Evolutionary conservation across 1,140 invertebrate genomes (phyloP), one percentile per base, ranked within the genome.

Genomic region (Drosophila sp.): DNA sequence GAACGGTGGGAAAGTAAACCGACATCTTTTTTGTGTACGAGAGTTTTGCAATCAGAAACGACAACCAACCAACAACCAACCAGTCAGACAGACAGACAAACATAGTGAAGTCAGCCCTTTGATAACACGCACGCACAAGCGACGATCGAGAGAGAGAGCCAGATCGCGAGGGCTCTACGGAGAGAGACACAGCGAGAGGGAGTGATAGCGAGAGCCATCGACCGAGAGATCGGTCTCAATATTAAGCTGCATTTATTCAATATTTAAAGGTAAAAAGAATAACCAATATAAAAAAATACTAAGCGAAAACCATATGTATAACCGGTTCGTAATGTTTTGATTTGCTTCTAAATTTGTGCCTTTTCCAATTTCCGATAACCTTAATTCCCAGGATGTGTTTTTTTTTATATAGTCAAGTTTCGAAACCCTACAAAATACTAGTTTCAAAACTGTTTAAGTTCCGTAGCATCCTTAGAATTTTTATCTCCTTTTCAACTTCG

Each of bases 1-100:
- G 71, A 62, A 61, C 30, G 76, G 76, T 79, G 84, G 84, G 84
- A 89, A 89, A 89, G 84, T 89, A 89, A 89, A 89, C 85, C 84
- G 74, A 89, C 84, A 84, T 87, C 84, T 87, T 87, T 87, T 87
- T 83, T 50, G 44, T 50, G 44, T 50, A 80, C 80, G 84, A 79
- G 76, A 83, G 84, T 87, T 87, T 89, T 89, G 84, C 84, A 89
- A 89, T 80, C 85, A 74, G 66, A 72, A 63, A 50, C 64, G 30
- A 72, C 38, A 58, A 60, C 72, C 40, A 56, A 47, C 56, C 56
- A 71, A 23, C 60, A 41, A 32, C 5, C 44, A 25, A 50, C 44
- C 44, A 50, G 25, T n/a, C 55, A 68, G 27, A 23, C 58, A 67
- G 55, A 17, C 55, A 68, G 32, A 33, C 58, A 67, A 40, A 60